These are phyloP conservation scores for Asarcornis scutulata DNA, from an alignment of 2,113 vertebrate species.

Conservation along the genomic window DNA sequence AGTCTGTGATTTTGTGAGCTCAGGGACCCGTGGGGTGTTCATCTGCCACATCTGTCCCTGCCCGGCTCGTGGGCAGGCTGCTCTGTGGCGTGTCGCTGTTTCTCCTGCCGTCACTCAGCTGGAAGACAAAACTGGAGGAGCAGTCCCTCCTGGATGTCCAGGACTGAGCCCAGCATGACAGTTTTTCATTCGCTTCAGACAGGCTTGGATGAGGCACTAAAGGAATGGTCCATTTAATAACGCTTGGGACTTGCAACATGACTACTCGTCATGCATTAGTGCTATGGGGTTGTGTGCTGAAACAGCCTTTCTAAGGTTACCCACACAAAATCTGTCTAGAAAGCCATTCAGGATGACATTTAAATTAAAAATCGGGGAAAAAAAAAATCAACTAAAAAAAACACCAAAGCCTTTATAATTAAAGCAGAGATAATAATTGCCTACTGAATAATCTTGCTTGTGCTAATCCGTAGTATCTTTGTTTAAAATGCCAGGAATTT, in stretches of 20 bases:
- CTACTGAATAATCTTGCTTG: constrained; percentile 3
- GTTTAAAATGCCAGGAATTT: constrained; percentile 37
- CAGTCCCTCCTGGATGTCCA: not conserved
- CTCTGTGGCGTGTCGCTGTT: not conserved
- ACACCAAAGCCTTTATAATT: not conserved
- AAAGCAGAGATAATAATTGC: constrained; percentile 29
- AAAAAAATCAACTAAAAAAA: not conserved
- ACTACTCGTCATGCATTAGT: not conserved
- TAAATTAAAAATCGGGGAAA: not conserved
- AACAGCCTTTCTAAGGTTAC: constrained; percentile 1
- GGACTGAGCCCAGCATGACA: not conserved
- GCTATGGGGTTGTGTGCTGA: not conserved
- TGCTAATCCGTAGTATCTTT: constrained; percentile 28
- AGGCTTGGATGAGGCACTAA: not conserved
- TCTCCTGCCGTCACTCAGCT: not conserved
- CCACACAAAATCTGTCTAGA: constrained; percentile 39
- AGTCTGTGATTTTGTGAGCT: not conserved
- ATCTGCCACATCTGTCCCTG: fast-evolving
- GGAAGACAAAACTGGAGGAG: not conserved
- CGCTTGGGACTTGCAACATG: not conserved
- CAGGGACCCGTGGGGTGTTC: fast-evolving
- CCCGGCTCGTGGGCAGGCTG: fast-evolving
- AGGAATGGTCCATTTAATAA: not conserved
- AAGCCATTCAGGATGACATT: constrained; percentile 13
- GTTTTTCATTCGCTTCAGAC: not conserved